Percentiles rank a stretch among this genome's conserved stretches.
phyloP scores from a whole-genome alignment of 2,888 invertebrate genomes.

The Petrolisthes manimaculis region DNA sequence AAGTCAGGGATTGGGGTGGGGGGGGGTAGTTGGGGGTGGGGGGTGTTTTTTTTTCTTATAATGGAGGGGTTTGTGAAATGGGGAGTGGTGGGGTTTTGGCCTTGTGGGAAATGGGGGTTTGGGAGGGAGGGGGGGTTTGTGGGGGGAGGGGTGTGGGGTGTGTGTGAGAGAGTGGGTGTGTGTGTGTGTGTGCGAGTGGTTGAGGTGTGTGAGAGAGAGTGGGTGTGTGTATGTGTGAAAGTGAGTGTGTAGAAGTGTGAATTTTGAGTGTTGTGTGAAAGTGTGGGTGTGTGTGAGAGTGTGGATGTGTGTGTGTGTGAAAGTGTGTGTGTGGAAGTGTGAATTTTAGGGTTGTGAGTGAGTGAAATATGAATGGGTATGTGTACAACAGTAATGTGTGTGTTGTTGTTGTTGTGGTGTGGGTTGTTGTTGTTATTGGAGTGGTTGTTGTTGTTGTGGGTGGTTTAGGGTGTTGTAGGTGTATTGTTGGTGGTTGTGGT shows the following conservation, averaged over 20 bases:
- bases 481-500: too few species aligned
- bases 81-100: background rate
- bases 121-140: background rate
- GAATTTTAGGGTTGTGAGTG: background rate
- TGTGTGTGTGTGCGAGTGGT: too few species aligned
- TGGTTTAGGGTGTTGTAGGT: too few species aligned
- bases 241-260: background rate
- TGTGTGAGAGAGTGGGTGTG: background rate
- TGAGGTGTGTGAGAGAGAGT: too few species aligned
- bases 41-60: too few species aligned
- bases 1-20: background rate
- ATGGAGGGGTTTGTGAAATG: too few species aligned
- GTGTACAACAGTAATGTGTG: background rate
- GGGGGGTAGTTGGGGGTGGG: background rate
- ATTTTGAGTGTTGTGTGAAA: too few species aligned
- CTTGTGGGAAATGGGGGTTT: background rate
- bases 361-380: background rate
- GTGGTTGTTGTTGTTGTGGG: background rate
- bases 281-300: background rate
- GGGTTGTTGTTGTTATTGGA: background rate
- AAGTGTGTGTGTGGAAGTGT: background rate
- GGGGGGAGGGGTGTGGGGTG: slow-evolving; percentile 6
- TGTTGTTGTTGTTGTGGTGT: too few species aligned
- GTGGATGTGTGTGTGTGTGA: background rate
- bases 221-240: too few species aligned